phyloP scores from a whole-genome alignment of 2,797 vertebrate species.

The Chiloscyllium punctatum region DNA sequence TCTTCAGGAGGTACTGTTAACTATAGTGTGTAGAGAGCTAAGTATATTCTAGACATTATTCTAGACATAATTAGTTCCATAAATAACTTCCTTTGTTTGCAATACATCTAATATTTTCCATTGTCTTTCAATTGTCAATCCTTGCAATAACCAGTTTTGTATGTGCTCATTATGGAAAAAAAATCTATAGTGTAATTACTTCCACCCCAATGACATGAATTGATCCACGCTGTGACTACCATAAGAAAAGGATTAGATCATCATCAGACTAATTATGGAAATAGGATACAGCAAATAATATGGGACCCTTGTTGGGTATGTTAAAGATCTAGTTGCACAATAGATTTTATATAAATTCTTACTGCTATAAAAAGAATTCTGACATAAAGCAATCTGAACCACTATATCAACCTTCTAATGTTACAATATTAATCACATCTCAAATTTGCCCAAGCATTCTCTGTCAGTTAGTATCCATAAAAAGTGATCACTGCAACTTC shows the following conservation, averaged over 20 bases:
- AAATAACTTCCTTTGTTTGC: conserved; percentile 6
- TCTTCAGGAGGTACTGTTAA: neutral
- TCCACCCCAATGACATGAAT: neutral
- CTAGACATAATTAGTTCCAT: neutral
- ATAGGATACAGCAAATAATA: neutral
- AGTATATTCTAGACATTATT: neutral
- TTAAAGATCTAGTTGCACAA: neutral
- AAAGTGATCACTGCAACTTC: neutral
- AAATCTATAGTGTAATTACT: neutral
- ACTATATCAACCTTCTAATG: neutral
- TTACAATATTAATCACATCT: neutral
- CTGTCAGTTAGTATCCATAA: neutral
- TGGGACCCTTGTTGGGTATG: neutral
- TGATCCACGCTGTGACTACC: neutral
- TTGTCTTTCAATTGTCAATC: neutral
- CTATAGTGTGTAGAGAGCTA: neutral
- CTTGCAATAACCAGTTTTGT: neutral
- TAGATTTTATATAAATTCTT: neutral
- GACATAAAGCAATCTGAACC: neutral
- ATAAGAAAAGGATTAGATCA: neutral
- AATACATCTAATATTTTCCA: neutral
- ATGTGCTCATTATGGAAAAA: neutral
- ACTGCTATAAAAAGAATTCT: neutral
- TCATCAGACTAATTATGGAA: neutral
- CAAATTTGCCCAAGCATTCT: neutral